phyloP scores from a whole-genome alignment of 2,797 vertebrate species.

The Sebastes cheni region DNA sequence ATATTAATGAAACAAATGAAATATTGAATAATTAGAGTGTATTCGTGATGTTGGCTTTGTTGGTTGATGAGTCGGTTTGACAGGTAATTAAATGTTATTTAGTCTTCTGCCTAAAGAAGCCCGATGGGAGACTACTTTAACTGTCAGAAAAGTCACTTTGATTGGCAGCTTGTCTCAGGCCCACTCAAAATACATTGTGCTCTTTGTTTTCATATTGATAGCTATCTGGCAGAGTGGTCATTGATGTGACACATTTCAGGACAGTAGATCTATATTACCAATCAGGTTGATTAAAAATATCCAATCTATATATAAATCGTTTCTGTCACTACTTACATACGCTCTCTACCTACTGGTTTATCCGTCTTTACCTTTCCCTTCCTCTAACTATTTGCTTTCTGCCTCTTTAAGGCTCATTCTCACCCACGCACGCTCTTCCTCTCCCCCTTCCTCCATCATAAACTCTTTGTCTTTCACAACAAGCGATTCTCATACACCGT shows the following conservation, averaged over 20 bases:
- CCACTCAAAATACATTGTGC: constrained; percentile 53
- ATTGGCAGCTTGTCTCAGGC: constrained; percentile 51
- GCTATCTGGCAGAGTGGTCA: constrained; percentile 22
- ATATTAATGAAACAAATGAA: constrained; percentile 16
- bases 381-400: background rate
- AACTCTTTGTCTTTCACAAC: background rate
- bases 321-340: background rate
- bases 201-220: constrained; percentile 55
- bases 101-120: constrained; percentile 46
- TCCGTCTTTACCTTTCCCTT: background rate
- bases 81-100: constrained; percentile 64
- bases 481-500: too few species aligned
- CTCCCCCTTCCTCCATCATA: background rate
- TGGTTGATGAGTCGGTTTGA: constrained; percentile 58
- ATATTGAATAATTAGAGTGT: constrained; percentile 40
- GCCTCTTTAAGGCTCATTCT: background rate
- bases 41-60: constrained; percentile 46
- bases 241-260: constrained; percentile 29
- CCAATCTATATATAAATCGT: background rate
- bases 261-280: constrained; percentile 20
- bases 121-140: constrained; percentile 27
- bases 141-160: constrained; percentile 59
- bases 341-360: background rate
- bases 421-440: background rate
- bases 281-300: constrained; percentile 13